A percentile compares a stretch with the other conserved stretches of the same genome.
phyloP scores from a whole-genome alignment of 2,888 invertebrate species.

The Catocala sponsa region DNA sequence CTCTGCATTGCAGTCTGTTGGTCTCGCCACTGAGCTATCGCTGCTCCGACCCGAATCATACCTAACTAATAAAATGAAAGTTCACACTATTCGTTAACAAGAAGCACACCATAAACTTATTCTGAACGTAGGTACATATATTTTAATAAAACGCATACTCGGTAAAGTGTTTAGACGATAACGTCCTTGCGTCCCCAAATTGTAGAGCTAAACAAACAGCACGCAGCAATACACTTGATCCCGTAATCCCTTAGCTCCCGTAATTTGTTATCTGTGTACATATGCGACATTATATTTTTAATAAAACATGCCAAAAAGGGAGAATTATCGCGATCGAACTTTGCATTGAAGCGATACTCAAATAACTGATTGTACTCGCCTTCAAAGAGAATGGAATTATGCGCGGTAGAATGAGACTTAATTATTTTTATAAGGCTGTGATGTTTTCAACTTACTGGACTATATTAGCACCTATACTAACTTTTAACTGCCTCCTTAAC shows the following conservation, averaged over 20 bases:
- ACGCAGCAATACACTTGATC: conserved; percentile 65
- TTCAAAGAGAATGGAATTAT: too few relatives aligned
- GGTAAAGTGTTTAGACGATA: conserved; percentile 41
- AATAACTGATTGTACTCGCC: not conserved
- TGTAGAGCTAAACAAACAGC: conserved; percentile 71
- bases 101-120: conserved; percentile 38
- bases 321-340: conserved; percentile 16
- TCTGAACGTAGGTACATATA: conserved; percentile 24
- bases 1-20: too few relatives aligned
- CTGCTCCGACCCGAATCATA: too few relatives aligned
- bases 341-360: conserved; percentile 2
- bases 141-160: conserved; percentile 54
- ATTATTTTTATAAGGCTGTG: too few relatives aligned
- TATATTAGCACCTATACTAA: too few relatives aligned
- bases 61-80: not conserved
- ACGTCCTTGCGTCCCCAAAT: conserved; percentile 60
- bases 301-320: conserved; percentile 31
- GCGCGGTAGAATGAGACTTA: too few relatives aligned
- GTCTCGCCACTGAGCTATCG: too few relatives aligned
- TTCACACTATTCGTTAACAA: conserved; percentile 27
- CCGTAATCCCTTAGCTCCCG: conserved; percentile 69
- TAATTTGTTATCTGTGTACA: conserved; percentile 51
- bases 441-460: too few relatives aligned
- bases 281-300: conserved; percentile 45
- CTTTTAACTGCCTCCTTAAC: too few relatives aligned